Base-by-base conservation (phyloP, 2,888 invertebrate species). In the Nomada flava region DNA sequence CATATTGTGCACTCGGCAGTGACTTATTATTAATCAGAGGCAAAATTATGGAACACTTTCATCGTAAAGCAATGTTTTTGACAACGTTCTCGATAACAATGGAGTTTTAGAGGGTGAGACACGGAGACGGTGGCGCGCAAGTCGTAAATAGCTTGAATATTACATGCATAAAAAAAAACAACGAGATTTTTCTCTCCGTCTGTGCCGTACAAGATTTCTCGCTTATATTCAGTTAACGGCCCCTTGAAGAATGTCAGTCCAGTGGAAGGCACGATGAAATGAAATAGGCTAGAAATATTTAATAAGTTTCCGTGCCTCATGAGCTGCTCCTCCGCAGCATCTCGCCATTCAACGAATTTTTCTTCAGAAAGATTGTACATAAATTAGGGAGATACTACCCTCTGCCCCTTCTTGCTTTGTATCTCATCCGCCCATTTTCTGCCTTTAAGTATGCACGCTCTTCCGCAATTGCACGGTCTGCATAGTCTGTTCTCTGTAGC, bases 271-370 rank as follows among this genome's bases (percentile, higher is more conserved):
- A 88, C 91, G 90, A 92, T 91, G 90, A 92, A 91, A 92, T 91
- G 90, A 91, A 90, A 91, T 91, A 89, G 88, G 90, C 88, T 86
- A 89, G 90, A 91, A 92, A 91, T 92, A 92, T 92, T 92, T 92
- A 92, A 92, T 92, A 92, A 92, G 91, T 90, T 92, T 90, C 86
- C 90, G 89, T 86, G 74, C 85, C 86, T 85, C 79, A 80, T 86
- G 84, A 79, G 79, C 75, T 29, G 68, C 62, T 74, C 69, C 77
- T 79, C 68, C 71, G 57, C 78, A 82, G 76, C 79, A 85, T 87
- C 75, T 74, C 82, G 55, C 79, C 83, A 80, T 83, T 85, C 79
- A 76, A 83, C 59, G 78, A 88, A 89, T 89, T 88, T 86, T 86
- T 85, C 89, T 89, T 88, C 83, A 68, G 79, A 77, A 79, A 87